Conservation (phyloP, 2,797 vertebrate species). For the Megalops cyprinoides region DNA sequence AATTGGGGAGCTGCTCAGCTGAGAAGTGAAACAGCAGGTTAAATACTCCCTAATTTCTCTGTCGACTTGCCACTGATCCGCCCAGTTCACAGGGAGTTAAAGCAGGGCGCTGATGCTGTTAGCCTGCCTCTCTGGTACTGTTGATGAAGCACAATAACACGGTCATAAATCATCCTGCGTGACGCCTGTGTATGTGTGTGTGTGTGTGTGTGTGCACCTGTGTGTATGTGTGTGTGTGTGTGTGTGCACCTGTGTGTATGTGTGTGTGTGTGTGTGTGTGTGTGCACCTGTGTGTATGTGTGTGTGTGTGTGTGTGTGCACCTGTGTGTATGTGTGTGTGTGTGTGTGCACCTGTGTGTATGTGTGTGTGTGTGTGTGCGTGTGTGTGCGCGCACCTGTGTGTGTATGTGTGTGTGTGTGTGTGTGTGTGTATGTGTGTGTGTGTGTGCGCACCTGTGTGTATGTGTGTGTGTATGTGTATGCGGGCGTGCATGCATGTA, state of each 20-base stretch:
- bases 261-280: constrained; percentile 12
- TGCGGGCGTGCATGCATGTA: not conserved
- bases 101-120: not conserved
- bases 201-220: constrained; percentile 39
- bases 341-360: not conserved
- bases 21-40: not conserved
- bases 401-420: not conserved
- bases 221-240: constrained; percentile 17
- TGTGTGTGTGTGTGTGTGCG: not conserved
- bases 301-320: not conserved
- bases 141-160: constrained; percentile 71
- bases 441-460: not conserved
- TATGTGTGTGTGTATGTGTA: not conserved
- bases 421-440: not conserved
- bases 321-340: not conserved
- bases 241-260: constrained; percentile 3
- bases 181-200: constrained; percentile 50
- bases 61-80: constrained; percentile 1
- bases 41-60: not conserved
- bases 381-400: not conserved
- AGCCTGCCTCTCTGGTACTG: constrained; percentile 54
- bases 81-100: not conserved
- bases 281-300: not conserved
- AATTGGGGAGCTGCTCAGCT: not conserved
- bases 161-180: constrained; percentile 70